These are phyloP conservation scores for Apocheima hispidaria DNA, from an alignment of 2,888 invertebrate genomes.

Conservation along the genomic window DNA sequence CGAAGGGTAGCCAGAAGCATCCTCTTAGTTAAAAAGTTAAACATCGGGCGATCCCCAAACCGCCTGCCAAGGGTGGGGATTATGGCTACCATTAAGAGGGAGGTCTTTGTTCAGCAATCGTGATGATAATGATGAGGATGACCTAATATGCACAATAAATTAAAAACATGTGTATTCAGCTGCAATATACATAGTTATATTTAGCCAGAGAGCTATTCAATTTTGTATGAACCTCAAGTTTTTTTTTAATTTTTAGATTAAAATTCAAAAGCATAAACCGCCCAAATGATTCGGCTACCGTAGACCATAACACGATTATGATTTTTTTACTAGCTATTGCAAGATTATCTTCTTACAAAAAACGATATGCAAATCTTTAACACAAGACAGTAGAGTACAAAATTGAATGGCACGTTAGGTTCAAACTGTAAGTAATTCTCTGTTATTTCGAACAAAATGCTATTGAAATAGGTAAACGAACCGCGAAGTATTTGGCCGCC, in stretches of 20 bases:
- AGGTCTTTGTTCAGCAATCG: too few relatives aligned
- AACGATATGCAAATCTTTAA: constrained; percentile 40
- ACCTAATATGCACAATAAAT: too few relatives aligned
- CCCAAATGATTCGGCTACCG: constrained; percentile 77
- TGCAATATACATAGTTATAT: constrained; percentile 34
- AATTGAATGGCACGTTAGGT: constrained; percentile 34
- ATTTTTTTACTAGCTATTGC: constrained; percentile 57
- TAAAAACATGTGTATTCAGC: constrained; percentile 45
- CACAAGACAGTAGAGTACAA: constrained; percentile 37
- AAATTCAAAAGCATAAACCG: constrained; percentile 64
- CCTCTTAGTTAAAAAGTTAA: too few relatives aligned
- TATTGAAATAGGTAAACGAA: constrained; percentile 74
- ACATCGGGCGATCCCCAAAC: too few relatives aligned
- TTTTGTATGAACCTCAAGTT: constrained; percentile 33
- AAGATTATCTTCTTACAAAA: constrained; percentile 20
- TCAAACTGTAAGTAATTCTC: constrained; percentile 35
- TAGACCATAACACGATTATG: constrained; percentile 75
- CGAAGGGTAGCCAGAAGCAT: too few relatives aligned
- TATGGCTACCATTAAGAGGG: too few relatives aligned
- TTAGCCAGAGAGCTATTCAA: constrained; percentile 30
- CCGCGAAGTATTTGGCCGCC: constrained; percentile 77
- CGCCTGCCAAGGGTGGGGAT: too few relatives aligned
- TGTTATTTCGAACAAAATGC: constrained; percentile 60
- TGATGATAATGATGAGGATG: too few relatives aligned
- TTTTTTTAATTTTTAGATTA: constrained; percentile 47